These are phyloP conservation scores for Heliconius melpomene DNA, from an alignment of 1,140 invertebrate species.

Conservation along the genomic window DNA sequence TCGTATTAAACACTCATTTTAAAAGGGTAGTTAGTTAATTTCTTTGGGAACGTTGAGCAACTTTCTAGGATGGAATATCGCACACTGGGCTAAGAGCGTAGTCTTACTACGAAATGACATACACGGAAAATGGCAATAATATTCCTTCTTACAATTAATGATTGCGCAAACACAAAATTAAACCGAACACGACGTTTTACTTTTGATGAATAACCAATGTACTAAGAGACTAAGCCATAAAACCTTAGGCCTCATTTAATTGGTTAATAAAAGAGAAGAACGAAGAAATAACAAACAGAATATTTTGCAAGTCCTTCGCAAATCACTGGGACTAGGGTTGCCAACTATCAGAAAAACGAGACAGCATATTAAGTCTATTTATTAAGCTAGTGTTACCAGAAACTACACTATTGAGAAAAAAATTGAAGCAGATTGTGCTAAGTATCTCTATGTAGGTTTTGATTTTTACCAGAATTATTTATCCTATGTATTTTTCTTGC, in stretches of 20 bases:
- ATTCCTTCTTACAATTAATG: neutral
- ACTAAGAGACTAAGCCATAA: constrained; percentile 1
- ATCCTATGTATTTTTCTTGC: neutral
- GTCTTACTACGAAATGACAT: constrained; percentile 21
- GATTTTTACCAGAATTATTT: neutral
- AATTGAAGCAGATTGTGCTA: constrained; percentile 8
- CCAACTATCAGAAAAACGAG: constrained; percentile 1
- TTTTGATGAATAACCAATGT: neutral
- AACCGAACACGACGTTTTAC: neutral
- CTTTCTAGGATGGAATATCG: constrained; percentile 33
- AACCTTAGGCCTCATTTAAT: constrained; percentile 4
- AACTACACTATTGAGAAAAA: neutral
- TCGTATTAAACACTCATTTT: neutral
- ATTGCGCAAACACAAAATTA: neutral
- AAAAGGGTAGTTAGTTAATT: constrained; percentile 9
- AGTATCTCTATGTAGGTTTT: neutral
- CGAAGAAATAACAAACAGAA: constrained; percentile 60
- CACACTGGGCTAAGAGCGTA: constrained; percentile 39
- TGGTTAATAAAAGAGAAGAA: neutral
- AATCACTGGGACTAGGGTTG: constrained; percentile 47
- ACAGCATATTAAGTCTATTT: neutral
- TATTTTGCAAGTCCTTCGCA: constrained; percentile 59
- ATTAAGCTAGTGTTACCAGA: constrained; percentile 12
- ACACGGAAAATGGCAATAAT: neutral
- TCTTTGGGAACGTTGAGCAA: constrained; percentile 35